Percentiles rank a stretch among this genome's conserved stretches.
phyloP scores from a whole-genome alignment of 2,113 vertebrate genomes.

The Nycticebus coucang region DNA sequence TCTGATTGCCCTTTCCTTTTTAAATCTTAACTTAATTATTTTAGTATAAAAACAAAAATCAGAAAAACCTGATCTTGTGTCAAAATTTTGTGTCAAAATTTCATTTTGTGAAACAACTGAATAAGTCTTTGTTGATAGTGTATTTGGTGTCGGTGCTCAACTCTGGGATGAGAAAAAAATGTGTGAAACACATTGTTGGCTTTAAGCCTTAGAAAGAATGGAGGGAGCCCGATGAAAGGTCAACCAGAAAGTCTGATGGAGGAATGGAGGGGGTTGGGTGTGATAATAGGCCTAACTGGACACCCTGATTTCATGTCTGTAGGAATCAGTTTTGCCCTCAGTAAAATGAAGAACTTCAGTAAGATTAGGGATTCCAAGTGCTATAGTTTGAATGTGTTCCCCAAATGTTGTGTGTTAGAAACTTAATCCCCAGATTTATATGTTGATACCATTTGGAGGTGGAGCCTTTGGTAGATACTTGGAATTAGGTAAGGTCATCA shows the following conservation, averaged over 20 bases:
- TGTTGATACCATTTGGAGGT: not conserved
- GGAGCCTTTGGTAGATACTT: not conserved
- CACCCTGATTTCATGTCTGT: not conserved
- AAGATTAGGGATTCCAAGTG: not conserved
- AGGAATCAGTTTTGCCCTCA: no score
- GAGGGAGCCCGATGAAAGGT: not conserved
- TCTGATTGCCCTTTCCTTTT: not conserved
- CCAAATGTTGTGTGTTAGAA: not conserved
- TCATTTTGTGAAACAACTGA: not conserved
- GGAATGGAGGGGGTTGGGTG: not conserved
- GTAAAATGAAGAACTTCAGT: not conserved
- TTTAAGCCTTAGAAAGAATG: not conserved
- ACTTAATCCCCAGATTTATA: not conserved
- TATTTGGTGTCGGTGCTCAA: not conserved
- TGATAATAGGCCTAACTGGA: not conserved
- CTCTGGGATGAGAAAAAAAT: not conserved
- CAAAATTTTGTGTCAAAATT: not conserved
- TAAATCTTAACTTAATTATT: not conserved
- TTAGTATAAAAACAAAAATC: slow-evolving; percentile 10
- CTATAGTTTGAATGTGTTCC: not conserved
- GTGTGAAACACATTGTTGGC: not conserved
- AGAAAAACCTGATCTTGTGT: not conserved
- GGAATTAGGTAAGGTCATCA: not conserved
- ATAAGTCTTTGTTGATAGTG: not conserved
- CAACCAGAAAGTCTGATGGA: not conserved